Evolutionary conservation across 2,113 vertebrate genomes (phyloP).

Genomic region (Himantopus leucocephalus): DNA sequence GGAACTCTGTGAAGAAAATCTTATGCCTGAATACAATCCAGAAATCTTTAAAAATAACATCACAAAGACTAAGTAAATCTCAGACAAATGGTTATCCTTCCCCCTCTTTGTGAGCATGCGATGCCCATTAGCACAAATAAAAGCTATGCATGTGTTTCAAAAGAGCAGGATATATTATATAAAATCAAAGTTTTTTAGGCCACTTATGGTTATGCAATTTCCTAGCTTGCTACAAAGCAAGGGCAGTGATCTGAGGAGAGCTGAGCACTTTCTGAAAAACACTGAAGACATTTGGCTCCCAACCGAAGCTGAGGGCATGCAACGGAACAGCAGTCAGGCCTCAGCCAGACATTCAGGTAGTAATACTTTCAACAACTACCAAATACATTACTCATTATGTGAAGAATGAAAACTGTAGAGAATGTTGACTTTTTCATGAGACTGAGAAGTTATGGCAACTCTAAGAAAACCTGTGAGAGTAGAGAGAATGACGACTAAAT

Average conservation of each 20-base stretch:
- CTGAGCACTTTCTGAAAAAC: not conserved
- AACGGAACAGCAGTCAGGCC: not conserved
- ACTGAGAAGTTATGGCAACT: not conserved
- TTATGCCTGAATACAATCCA: not conserved
- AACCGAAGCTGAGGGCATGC: not conserved
- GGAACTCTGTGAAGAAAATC: not conserved
- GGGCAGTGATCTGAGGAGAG: not conserved
- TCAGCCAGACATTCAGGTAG: not conserved
- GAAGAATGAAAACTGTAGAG: not conserved
- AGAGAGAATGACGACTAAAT: not conserved
- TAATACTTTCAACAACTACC: not conserved
- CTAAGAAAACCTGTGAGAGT: not conserved
- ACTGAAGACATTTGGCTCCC: not conserved
- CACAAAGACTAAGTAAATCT: not conserved
- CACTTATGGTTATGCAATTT: not conserved
- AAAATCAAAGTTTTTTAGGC: not conserved
- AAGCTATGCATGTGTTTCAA: not conserved
- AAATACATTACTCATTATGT: not conserved
- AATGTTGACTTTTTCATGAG: not conserved
- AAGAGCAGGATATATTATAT: not conserved
- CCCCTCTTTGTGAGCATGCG: not conserved
- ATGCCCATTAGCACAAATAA: not conserved
- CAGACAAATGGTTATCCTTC: not conserved
- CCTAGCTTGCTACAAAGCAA: not conserved
- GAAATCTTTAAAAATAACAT: not conserved